Conservation (phyloP, 1,140 invertebrate genomes). For the Brachionus angularis region DNA sequence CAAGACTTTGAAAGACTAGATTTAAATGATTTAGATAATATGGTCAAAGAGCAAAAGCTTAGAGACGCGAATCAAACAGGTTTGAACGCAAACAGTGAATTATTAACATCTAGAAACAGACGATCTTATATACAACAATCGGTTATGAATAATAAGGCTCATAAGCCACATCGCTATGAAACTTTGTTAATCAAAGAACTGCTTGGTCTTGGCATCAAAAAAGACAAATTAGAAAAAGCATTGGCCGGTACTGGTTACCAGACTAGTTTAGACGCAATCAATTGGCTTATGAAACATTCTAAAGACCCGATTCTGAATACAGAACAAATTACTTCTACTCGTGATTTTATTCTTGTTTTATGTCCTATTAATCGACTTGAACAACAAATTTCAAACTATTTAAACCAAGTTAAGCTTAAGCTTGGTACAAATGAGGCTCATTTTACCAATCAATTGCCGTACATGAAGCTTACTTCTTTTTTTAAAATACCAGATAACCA, state of each 20-base stretch:
- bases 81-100: not conserved
- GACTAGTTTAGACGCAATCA: slow-evolving; percentile 31
- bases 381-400: slow-evolving; percentile 22
- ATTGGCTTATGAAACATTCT: slow-evolving; percentile 27
- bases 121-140: not conserved
- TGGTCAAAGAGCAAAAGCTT: not conserved
- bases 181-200: not conserved
- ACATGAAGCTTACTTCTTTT: slow-evolving; percentile 36
- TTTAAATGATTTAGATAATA: slow-evolving; percentile 3
- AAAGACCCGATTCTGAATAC: slow-evolving; percentile 34
- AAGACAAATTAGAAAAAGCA: slow-evolving; percentile 20
- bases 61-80: not conserved
- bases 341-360: slow-evolving; percentile 26
- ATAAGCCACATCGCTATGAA: not conserved
- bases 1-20: not conserved
- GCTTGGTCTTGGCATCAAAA: not conserved
- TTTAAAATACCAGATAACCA: slow-evolving; percentile 40
- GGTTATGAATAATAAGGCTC: not conserved
- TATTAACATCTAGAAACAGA: not conserved
- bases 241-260: slow-evolving; percentile 27
- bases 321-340: slow-evolving; percentile 2
- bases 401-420: slow-evolving; percentile 17
- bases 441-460: slow-evolving; percentile 28
- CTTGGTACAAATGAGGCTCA: slow-evolving; percentile 33
- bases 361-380: slow-evolving; percentile 17